Evolutionary conservation across 2,797 vertebrate genomes (phyloP), one percentile per base, ranked within the genome.

Genomic region (Peromyscus nudipes): DNA sequence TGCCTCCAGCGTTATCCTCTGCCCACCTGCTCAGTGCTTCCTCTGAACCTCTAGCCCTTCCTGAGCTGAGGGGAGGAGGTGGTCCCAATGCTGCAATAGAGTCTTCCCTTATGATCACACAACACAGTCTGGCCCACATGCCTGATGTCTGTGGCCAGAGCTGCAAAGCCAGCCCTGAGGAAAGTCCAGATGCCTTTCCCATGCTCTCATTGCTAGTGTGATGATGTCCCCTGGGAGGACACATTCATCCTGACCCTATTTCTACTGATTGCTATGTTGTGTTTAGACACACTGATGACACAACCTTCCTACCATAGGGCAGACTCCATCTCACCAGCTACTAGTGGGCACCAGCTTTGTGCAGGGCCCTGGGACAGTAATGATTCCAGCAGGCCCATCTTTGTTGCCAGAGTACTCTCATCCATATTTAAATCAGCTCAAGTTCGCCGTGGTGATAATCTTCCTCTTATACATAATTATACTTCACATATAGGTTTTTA

Each of bases 401-500:
- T 91, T 85, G 43, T 69, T 97, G 43, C 89, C 76, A 80, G 65
- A 89, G 31, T 2, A 17, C 17, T 62, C 1, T 69, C 2, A 17
- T 17, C 80, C 31, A 67, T 49, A 84, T 89, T 95, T 82, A 94
- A 71, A 52, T 52, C 69, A 27, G 17, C 69, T 95, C 81, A 77
- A 81, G 75, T 96, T 97, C 95, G 90, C 80, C 34, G 64, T 87
- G 34, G 62, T 89, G 55, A 67, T 94, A 84, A 92, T 93, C 60
- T 57, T 85, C 49, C 65, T 95, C 64, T 97, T 91, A 83, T 7
- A 81, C 17, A 75, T 97, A 98, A 97, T 95, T 93, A 81, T 89
- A 67, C 91, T 97, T 97, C 95, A 95, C 55, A 4, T 57, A 64
- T 12, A 95, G 60, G 31, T 92, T 97, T 97, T 96, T 80, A 91